Percentiles rank a stretch among this genome's conserved stretches.
Conservation (phyloP, 2,797 vertebrate genomes). For the Acanthurus tractus region DNA sequence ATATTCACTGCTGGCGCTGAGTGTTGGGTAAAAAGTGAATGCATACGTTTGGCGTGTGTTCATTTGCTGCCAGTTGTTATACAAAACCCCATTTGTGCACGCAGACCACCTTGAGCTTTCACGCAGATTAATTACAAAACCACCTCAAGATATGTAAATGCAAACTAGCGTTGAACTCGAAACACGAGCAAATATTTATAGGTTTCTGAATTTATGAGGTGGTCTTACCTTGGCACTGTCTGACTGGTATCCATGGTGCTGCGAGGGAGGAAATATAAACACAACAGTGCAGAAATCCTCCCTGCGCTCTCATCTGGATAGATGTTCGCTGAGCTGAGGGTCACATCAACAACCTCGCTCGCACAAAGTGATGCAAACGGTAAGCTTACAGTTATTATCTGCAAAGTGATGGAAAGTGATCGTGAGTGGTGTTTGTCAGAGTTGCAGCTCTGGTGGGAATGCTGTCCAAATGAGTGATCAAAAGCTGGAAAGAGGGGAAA, state of each 20-base stretch:
- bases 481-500: conserved; percentile 13
- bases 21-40: conserved; percentile 9
- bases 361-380: conserved; percentile 26
- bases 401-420: conserved; percentile 24
- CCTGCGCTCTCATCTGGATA: conserved; percentile 59
- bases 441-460: conserved; percentile 23
- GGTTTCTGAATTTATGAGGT: conserved; percentile 79
- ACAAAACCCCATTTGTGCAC: conserved; percentile 46
- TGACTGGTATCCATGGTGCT: conserved; percentile 80
- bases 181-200: conserved; percentile 84
- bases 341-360: conserved; percentile 55
- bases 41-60: conserved; percentile 25
- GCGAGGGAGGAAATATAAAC: conserved; percentile 79
- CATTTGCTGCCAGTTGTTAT: conserved; percentile 42
- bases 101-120: conserved; percentile 57
- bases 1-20: neutral
- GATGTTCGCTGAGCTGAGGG: conserved; percentile 60
- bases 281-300: conserved; percentile 72
- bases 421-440: conserved; percentile 13
- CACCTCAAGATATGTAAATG: conserved; percentile 79
- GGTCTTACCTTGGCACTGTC: conserved; percentile 72
- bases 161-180: conserved; percentile 71
- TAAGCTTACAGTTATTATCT: conserved; percentile 35
- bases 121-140: conserved; percentile 77
- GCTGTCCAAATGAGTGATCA: conserved; percentile 14